These are phyloP conservation scores for Brassicogethes aeneus DNA, from an alignment of 2,888 invertebrate genomes.

Conservation along the genomic window DNA sequence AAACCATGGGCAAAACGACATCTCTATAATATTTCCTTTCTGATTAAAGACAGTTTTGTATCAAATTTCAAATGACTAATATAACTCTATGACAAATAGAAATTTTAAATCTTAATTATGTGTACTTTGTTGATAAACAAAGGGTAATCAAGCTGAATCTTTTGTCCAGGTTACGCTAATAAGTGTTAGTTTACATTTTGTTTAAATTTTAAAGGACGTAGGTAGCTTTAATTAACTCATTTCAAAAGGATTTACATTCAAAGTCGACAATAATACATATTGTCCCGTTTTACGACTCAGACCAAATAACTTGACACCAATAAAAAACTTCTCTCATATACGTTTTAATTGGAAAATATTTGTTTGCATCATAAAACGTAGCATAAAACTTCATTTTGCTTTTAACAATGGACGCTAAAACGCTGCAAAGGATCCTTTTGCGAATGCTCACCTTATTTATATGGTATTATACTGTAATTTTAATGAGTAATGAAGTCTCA, in stretches of 20 bases:
- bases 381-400: not conserved
- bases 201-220: not conserved
- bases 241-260: constrained; percentile 1
- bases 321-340: constrained; percentile 6
- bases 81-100: too few species aligned
- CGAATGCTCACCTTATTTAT: not conserved
- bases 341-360: constrained; percentile 1
- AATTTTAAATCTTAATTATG: too few species aligned
- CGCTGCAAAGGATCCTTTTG: not conserved
- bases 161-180: too few species aligned
- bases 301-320: constrained; percentile 4
- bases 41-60: too few species aligned
- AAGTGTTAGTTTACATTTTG: not conserved
- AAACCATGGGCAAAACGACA: too few species aligned
- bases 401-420: constrained; percentile 1
- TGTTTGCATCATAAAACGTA: not conserved
- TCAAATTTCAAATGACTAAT: too few species aligned
- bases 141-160: too few species aligned
- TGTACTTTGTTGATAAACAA: too few species aligned
- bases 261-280: constrained; percentile 5
- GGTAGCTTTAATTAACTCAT: not conserved
- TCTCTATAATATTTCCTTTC: too few species aligned
- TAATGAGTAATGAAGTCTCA: not conserved
- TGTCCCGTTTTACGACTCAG: constrained; percentile 3
- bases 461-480: not conserved